phyloP scores from a whole-genome alignment of 2,888 invertebrate genomes.

The Caenorhabditis wallacei region DNA sequence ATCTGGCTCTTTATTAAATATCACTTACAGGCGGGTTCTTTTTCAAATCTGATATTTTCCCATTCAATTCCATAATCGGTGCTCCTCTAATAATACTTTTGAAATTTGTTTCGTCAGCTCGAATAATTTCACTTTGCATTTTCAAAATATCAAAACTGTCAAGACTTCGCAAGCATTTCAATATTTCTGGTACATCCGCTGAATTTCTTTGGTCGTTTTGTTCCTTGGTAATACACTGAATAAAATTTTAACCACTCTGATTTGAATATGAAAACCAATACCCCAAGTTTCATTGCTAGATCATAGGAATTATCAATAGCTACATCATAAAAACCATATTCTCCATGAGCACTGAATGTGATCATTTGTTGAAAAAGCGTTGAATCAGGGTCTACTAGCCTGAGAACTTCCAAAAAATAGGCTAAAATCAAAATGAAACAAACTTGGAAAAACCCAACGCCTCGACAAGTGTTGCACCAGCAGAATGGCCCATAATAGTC shows the following conservation, averaged over 20 bases:
- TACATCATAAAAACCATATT: slow-evolving; percentile 3
- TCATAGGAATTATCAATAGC: too few species aligned
- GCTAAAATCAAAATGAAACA: too few species aligned
- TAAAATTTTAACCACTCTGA: too few species aligned
- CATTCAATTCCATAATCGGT: slow-evolving; percentile 9
- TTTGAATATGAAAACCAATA: too few species aligned
- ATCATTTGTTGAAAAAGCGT: slow-evolving; percentile 50
- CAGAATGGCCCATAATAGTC: slow-evolving; percentile 60
- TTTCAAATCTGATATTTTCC: slow-evolving; percentile 9
- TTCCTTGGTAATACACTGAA: background rate
- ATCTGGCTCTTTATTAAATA: background rate
- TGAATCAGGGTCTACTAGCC: slow-evolving; percentile 38
- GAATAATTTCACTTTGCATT: background rate
- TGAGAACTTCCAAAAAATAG: slow-evolving; percentile 16
- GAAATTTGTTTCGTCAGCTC: background rate
- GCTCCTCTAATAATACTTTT: slow-evolving; percentile 4
- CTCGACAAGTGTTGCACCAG: slow-evolving; percentile 29
- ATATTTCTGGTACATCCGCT: background rate
- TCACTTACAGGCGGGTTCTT: background rate
- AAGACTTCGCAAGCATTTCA: slow-evolving; percentile 11
- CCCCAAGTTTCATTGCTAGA: too few species aligned
- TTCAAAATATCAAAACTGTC: background rate
- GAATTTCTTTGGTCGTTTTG: background rate
- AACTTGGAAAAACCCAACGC: slow-evolving; percentile 24
- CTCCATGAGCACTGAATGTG: slow-evolving; percentile 1